These are phyloP conservation scores for Falco novaeseelandiae DNA, from an alignment of 2,797 vertebrate genomes.

Conservation along the genomic window DNA sequence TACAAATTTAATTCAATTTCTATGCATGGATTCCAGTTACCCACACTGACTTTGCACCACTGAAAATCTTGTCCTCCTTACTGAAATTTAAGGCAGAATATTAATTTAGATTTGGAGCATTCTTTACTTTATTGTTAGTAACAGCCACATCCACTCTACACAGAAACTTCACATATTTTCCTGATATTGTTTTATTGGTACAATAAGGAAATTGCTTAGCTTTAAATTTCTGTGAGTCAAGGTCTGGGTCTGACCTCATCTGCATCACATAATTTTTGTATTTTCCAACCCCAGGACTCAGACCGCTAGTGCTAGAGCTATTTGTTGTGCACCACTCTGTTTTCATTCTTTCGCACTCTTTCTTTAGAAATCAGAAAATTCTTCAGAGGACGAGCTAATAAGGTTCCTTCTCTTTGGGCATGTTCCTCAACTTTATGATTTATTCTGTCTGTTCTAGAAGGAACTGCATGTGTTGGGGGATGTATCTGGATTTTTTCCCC, in stretches of 20 bases:
- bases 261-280: neutral
- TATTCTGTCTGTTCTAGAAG: neutral
- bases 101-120: neutral
- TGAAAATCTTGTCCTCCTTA: neutral
- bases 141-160: neutral
- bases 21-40: neutral
- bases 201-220: neutral
- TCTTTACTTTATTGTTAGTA: neutral
- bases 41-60: neutral
- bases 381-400: neutral
- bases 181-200: neutral
- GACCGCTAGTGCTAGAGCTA: neutral
- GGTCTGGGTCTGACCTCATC: neutral
- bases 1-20: neutral
- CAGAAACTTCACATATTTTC: neutral
- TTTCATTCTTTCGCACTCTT: neutral
- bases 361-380: neutral
- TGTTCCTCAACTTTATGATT: neutral
- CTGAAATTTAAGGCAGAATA: neutral
- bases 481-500: neutral
- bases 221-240: neutral
- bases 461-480: neutral
- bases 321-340: neutral
- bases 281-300: neutral
- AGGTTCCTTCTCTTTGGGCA: neutral